Conservation (phyloP, 2,888 invertebrate species). For the Melitaea athalia region DNA sequence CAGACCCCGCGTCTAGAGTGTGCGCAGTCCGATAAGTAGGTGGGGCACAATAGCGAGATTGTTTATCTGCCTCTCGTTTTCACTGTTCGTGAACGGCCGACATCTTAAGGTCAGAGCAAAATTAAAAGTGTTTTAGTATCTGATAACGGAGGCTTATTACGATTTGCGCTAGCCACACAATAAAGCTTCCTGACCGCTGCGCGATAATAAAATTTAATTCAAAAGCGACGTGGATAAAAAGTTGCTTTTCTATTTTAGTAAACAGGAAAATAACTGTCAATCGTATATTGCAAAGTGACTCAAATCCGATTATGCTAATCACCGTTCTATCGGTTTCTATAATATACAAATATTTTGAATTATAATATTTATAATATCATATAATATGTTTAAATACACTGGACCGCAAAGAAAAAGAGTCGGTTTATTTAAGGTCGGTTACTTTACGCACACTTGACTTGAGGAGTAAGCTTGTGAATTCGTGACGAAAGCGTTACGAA, state of each 20-base stretch:
- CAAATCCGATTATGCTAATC: slow-evolving; percentile 36
- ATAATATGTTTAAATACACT: no score
- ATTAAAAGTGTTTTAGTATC: slow-evolving; percentile 80
- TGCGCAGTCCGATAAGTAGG: slow-evolving; percentile 49
- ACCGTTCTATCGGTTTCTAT: no score
- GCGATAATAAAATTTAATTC: slow-evolving; percentile 35
- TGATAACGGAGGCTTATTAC: slow-evolving; percentile 74
- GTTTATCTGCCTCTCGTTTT: slow-evolving; percentile 78
- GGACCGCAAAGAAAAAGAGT: no score
- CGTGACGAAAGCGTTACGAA: no score
- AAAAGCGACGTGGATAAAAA: slow-evolving; percentile 25
- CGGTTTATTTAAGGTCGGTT: no score
- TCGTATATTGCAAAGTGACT: slow-evolving; percentile 13
- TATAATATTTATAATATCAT: no score
- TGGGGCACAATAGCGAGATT: slow-evolving; percentile 68
- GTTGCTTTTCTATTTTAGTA: slow-evolving; percentile 32
- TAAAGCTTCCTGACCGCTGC: slow-evolving; percentile 59
- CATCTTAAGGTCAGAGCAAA: slow-evolving; percentile 75
- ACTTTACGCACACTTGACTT: no score
- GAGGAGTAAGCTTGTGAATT: no score
- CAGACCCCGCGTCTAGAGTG: slow-evolving; percentile 22
- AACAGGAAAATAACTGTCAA: slow-evolving; percentile 27
- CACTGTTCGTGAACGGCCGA: slow-evolving; percentile 74
- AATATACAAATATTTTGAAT: no score
- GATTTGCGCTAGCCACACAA: slow-evolving; percentile 55